Evolutionary conservation across 2,888 invertebrate species (phyloP).

Genomic region (Cantharis lateralis): DNA sequence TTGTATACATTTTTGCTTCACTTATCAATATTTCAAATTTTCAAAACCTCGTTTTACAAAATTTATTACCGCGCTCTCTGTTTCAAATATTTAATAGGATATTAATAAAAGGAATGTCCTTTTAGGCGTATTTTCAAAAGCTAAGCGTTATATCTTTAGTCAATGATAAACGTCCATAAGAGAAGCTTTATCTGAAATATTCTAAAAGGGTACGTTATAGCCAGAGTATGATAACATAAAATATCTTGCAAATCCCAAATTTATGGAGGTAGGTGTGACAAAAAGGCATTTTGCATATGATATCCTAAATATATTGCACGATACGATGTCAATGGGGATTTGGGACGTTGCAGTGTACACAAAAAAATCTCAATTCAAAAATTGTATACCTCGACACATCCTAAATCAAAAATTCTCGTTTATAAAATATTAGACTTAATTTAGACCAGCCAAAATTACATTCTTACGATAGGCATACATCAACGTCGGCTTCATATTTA

Average conservation of each 20-base stretch:
- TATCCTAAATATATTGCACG: slow-evolving; percentile 33
- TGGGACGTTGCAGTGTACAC: slow-evolving; percentile 14
- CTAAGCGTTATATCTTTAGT: slow-evolving; percentile 15
- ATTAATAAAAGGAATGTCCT: slow-evolving; percentile 23
- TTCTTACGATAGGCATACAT: background rate
- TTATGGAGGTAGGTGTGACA: slow-evolving; percentile 50
- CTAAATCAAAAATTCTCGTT: background rate
- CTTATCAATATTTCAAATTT: slow-evolving; percentile 27
- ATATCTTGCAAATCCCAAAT: slow-evolving; percentile 48
- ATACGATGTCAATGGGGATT: slow-evolving; percentile 31
- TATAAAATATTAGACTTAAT: background rate
- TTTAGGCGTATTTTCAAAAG: slow-evolving; percentile 10
- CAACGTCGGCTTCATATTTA: background rate
- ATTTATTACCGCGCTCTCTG: slow-evolving; percentile 13
- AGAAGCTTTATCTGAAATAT: slow-evolving; percentile 29
- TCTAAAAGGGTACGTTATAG: slow-evolving; percentile 31
- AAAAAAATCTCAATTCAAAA: background rate
- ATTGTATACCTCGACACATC: background rate
- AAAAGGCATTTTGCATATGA: slow-evolving; percentile 52
- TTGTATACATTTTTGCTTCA: slow-evolving; percentile 33
- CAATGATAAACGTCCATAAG: slow-evolving; percentile 29
- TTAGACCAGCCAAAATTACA: background rate
- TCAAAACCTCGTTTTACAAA: slow-evolving; percentile 20
- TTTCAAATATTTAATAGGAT: slow-evolving; percentile 25
- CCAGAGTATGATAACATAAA: slow-evolving; percentile 38